These are phyloP conservation scores for Hyperoplus lanceolatus DNA, from an alignment of 2,797 vertebrate genomes.

Conservation along the genomic window DNA sequence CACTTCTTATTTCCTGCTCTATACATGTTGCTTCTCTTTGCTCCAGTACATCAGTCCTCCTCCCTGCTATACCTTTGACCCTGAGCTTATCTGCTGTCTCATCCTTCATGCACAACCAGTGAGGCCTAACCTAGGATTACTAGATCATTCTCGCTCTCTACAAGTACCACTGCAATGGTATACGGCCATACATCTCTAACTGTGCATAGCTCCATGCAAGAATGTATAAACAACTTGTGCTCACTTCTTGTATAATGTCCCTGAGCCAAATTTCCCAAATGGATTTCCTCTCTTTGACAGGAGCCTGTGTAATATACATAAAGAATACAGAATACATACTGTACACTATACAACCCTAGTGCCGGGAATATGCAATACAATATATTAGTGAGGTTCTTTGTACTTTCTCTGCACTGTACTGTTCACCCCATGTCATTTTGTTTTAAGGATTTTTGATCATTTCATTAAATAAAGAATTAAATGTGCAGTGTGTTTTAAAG, in stretches of 20 bases:
- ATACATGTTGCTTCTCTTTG: not conserved
- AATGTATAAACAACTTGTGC: slow-evolving; percentile 47
- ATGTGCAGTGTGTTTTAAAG: no score
- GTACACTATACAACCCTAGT: no score
- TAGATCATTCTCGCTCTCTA: not conserved
- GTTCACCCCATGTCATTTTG: not conserved
- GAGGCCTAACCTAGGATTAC: slow-evolving; percentile 9
- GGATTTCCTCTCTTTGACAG: not conserved
- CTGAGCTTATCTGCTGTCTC: slow-evolving; percentile 30
- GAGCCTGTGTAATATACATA: not conserved
- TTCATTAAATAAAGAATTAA: not conserved
- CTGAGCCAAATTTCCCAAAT: not conserved
- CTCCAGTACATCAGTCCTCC: slow-evolving; percentile 14
- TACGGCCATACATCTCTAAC: slow-evolving; percentile 22
- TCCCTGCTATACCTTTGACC: slow-evolving; percentile 32
- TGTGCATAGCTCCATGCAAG: slow-evolving; percentile 23
- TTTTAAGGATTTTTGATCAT: not conserved
- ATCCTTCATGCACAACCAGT: not conserved
- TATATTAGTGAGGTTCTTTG: not conserved
- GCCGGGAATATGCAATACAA: not conserved
- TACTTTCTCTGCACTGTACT: not conserved
- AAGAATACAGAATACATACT: not conserved
- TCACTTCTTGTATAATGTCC: slow-evolving; percentile 14
- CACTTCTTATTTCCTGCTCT: slow-evolving; percentile 45
- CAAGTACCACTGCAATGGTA: slow-evolving; percentile 21